A percentile compares a stretch with the other conserved stretches of the same genome.
Conservation (phyloP, 2,113 vertebrate species). For the Lampris incognitus region DNA sequence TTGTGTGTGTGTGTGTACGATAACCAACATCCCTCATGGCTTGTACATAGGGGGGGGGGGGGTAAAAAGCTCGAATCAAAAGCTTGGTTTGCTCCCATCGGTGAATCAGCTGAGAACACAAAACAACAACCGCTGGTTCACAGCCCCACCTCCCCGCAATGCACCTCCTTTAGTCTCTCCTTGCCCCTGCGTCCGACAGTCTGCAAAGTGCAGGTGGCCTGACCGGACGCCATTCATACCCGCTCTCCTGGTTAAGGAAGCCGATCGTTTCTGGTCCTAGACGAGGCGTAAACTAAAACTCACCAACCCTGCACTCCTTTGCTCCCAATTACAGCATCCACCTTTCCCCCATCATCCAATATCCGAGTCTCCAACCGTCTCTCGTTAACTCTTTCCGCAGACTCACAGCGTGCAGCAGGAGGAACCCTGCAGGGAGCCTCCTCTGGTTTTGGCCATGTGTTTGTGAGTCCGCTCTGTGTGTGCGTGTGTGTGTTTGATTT, state of each 20-base stretch:
- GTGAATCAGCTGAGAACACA: constrained; percentile 39
- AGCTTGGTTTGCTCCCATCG: constrained; percentile 41
- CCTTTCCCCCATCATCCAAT: constrained; percentile 38
- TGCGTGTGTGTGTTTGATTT: constrained; percentile 29
- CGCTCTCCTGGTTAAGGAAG: constrained; percentile 8
- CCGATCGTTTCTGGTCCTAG: constrained; percentile 18
- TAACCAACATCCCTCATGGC: constrained; percentile 44
- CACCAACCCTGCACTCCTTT: constrained; percentile 20
- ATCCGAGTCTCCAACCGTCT: constrained; percentile 17
- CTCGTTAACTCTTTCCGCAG: constrained; percentile 34
- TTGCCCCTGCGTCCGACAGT: not conserved
- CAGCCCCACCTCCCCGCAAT: not conserved
- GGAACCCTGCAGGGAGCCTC: constrained; percentile 34
- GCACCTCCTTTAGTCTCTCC: constrained; percentile 12
- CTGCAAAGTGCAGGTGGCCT: constrained; percentile 22
- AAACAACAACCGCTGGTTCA: constrained; percentile 29
- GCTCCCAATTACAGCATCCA: constrained; percentile 53
- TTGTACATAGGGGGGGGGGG: too few species aligned
- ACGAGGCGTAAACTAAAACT: constrained; percentile 43
- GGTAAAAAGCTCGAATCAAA: constrained; percentile 70
- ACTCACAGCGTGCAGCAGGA: constrained; percentile 33
- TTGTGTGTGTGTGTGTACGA: constrained; percentile 14
- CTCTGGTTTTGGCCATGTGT: constrained; percentile 44
- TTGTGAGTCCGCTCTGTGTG: constrained; percentile 27
- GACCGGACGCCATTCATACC: constrained; percentile 35